These are phyloP conservation scores for Scarus forsteni DNA, from an alignment of 2,797 vertebrate genomes.

Conservation along the genomic window DNA sequence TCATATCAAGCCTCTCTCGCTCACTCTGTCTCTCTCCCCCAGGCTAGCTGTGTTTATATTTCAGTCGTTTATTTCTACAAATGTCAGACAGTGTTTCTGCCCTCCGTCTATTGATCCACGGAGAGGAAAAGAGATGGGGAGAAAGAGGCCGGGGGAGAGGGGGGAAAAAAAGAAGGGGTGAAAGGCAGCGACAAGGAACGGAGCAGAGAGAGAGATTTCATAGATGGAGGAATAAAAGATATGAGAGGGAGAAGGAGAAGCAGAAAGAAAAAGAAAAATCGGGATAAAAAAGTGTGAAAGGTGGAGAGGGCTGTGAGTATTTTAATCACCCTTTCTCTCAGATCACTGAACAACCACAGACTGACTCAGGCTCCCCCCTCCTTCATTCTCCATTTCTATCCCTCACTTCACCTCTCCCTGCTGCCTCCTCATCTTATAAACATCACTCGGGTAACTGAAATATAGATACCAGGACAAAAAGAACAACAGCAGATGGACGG, in stretches of 20 bases:
- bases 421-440: constrained; percentile 32
- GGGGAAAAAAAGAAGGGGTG: constrained; percentile 3
- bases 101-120: constrained; percentile 79
- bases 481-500: constrained; percentile 32
- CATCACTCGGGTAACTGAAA: constrained; percentile 51
- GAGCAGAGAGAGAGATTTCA: constrained; percentile 37
- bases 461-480: constrained; percentile 46
- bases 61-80: constrained; percentile 84
- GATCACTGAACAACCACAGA: constrained; percentile 59
- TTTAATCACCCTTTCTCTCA: constrained; percentile 68
- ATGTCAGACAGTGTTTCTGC: constrained; percentile 82
- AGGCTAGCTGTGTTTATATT: constrained; percentile 80
- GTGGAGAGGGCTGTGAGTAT: constrained; percentile 50
- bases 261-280: constrained; percentile 22
- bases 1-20: constrained; percentile 58
- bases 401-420: constrained; percentile 14
- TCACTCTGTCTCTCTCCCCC: constrained; percentile 57
- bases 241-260: constrained; percentile 21
- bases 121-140: constrained; percentile 53
- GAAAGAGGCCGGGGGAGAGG: constrained; percentile 27
- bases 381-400: constrained; percentile 44
- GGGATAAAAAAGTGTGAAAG: constrained; percentile 34
- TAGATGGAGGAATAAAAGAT: constrained; percentile 27
- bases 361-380: constrained; percentile 43
- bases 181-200: constrained; percentile 36